Evolutionary conservation across 64 coral and sea anemone genomes (phyloP), one percentile per base, ranked within the genome.

Genomic region (Hydrozoanthus tunicans): DNA sequence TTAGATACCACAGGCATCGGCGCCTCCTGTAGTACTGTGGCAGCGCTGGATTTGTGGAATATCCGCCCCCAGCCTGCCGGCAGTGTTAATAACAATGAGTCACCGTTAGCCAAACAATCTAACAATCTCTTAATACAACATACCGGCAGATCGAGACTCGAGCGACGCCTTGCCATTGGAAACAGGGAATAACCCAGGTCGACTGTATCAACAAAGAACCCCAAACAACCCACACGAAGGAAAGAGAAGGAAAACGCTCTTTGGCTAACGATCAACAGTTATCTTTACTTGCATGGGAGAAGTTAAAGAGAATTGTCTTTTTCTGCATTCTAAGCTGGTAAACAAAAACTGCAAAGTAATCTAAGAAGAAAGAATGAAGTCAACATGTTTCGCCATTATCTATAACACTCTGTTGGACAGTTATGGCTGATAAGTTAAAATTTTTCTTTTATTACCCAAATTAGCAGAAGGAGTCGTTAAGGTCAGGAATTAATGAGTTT

Each of bases 1-100:
- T 88, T 88, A 24, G 84, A 74, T 59, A 88, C 84, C 4, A 88
- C 54, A 4, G 84, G 84, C 84, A 88, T 88, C 60, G 84, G 70
- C 27, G 84, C 84, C 57, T 88, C 84, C 26, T 88, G 84, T 9
- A 88, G 68, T 55, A 88, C 17, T 20, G n/a, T 23, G 5, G 84
- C 84, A 3, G 74, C 84, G 10, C 59, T 25, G 6, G 84, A 74
- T 20, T 88, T 56, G 6, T 73, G 23, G 56, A 58, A 88, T 70
- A 88, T 55, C 84, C 73, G 73, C 25, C 84, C 84, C 84, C 84
- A 88, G 8, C 84, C 84, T 88, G 10, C 61, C 14, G 13, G n/a
- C 7, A 81, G 26, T 54, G 62, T 64, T 8, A 51, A 6, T 53
- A n/a, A 58, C 26, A 80, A 51, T 13, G 7, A 9, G 0, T 12